Conservation (phyloP, 1,140 invertebrate species). For the Anoplophora glabripennis region DNA sequence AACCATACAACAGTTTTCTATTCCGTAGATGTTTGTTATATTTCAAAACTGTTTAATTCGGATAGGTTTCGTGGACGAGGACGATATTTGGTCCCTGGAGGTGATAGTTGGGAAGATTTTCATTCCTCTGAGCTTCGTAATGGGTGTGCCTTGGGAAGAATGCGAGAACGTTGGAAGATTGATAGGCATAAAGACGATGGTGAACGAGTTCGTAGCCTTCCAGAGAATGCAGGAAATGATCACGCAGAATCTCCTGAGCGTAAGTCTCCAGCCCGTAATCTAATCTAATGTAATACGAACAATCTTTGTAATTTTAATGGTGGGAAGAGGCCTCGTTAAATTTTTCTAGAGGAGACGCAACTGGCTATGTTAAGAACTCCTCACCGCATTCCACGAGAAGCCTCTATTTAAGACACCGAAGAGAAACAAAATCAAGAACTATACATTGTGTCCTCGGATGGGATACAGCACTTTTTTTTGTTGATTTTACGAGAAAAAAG, state of each 20-base stretch:
- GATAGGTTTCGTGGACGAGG: slow-evolving; percentile 32
- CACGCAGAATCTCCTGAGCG: not conserved
- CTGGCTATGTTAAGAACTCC: no score
- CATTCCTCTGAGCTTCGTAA: slow-evolving; percentile 68
- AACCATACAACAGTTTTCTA: slow-evolving; percentile 24
- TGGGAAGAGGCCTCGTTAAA: no score
- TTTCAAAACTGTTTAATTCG: slow-evolving; percentile 3
- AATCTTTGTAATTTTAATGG: no score
- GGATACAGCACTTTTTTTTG: no score
- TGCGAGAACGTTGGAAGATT: slow-evolving; percentile 76
- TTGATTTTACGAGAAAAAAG: no score
- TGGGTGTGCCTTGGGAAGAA: slow-evolving; percentile 77
- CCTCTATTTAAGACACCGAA: no score
- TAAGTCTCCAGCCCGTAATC: no score
- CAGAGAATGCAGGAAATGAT: slow-evolving; percentile 25
- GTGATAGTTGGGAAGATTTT: slow-evolving; percentile 81
- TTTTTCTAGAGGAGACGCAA: no score
- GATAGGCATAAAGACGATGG: slow-evolving; percentile 84
- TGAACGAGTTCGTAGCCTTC: slow-evolving; percentile 93
- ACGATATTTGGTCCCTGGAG: slow-evolving; percentile 58
- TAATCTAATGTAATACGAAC: no score
- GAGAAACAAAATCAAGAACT: no score
- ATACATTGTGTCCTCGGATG: no score
- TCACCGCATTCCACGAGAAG: no score
- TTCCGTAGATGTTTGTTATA: not conserved